phyloP scores from a whole-genome alignment of 2,888 invertebrate genomes.

The Beris morrisii region DNA sequence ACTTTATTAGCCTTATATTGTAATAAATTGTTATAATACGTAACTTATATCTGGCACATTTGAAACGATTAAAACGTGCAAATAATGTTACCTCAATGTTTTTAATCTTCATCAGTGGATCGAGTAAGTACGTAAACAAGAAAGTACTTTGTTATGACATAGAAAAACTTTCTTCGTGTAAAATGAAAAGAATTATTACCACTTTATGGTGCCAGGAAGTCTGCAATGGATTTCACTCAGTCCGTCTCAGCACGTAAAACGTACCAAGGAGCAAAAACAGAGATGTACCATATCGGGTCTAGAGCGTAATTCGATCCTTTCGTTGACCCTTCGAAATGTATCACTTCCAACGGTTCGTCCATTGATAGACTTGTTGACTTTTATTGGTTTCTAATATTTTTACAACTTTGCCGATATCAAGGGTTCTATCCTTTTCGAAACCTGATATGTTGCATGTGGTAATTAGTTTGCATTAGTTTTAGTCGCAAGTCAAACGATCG shows the following conservation, averaged over 20 bases:
- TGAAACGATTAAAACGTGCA: too few species aligned
- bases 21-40: too few species aligned
- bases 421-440: conserved; percentile 25
- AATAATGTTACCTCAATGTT: too few species aligned
- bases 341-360: conserved; percentile 3
- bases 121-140: too few species aligned
- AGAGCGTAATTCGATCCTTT: conserved; percentile 12
- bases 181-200: too few species aligned
- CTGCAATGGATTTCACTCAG: background rate
- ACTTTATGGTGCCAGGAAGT: conserved; percentile 8
- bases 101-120: too few species aligned
- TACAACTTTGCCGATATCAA: conserved; percentile 22
- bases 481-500: conserved; percentile 7
- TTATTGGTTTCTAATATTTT: conserved; percentile 32
- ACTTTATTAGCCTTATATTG: too few species aligned
- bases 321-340: conserved; percentile 21
- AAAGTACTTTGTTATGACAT: too few species aligned
- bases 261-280: background rate
- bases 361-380: conserved; percentile 14
- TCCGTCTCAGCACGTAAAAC: too few species aligned
- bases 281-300: background rate
- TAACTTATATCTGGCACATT: too few species aligned
- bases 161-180: too few species aligned
- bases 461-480: background rate
- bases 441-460: conserved; percentile 17